Evolutionary conservation across 2,113 vertebrate species (phyloP).

Genomic region (Callopanchax toddi): DNA sequence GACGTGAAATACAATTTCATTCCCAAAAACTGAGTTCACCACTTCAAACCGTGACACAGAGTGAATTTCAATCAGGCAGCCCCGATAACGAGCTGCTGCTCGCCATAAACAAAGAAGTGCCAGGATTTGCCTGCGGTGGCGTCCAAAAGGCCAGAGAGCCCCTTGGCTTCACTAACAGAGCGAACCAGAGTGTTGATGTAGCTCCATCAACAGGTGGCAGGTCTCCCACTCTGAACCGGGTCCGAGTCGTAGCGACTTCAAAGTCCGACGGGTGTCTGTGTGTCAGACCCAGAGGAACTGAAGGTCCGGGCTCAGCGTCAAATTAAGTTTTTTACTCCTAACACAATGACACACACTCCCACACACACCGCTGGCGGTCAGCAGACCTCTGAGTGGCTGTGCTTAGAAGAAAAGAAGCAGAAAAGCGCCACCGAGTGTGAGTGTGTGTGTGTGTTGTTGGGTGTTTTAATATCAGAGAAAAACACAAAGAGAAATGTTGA

Average conservation of each 20-base stretch:
- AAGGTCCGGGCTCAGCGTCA: conserved; percentile 32
- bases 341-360: conserved; percentile 24
- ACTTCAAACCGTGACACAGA: conserved; percentile 5
- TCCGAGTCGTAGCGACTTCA: conserved; percentile 30
- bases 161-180: conserved; percentile 39
- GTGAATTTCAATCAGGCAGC: conserved; percentile 20
- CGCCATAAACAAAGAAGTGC: conserved; percentile 6
- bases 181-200: conserved; percentile 22
- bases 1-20: conserved; percentile 1
- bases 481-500: not conserved
- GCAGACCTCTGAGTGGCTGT: conserved; percentile 26
- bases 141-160: conserved; percentile 35
- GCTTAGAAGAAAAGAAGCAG: conserved; percentile 19
- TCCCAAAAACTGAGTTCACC: not conserved
- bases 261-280: conserved; percentile 42
- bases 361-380: conserved; percentile 26
- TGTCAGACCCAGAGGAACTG: conserved; percentile 38
- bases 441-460: not conserved
- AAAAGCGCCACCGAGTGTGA: conserved; percentile 18
- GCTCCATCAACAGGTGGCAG: conserved; percentile 55
- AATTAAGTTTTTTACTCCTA: conserved; percentile 42
- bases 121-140: conserved; percentile 21
- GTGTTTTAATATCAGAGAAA: conserved; percentile 23
- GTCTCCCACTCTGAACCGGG: conserved; percentile 15
- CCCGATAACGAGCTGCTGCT: conserved; percentile 25